Conservation (phyloP, 2,113 vertebrate genomes). For the Limanda limanda region DNA sequence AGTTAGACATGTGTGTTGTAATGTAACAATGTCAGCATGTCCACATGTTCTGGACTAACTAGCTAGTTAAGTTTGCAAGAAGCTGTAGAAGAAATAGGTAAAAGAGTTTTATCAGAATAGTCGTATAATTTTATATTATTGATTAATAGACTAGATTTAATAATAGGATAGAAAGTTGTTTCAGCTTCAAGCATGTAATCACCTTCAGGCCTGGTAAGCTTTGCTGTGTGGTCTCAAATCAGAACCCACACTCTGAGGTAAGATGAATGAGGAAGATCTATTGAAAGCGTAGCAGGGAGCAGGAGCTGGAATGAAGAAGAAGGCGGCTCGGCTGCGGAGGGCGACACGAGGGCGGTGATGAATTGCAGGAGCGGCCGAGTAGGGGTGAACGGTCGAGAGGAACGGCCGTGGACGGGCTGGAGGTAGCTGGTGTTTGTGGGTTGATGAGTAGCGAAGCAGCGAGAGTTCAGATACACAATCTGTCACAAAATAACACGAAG, state of each 20-base stretch:
- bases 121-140: too few relatives aligned
- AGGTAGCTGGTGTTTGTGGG: neutral
- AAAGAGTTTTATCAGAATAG: too few relatives aligned
- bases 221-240: neutral
- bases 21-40: too few relatives aligned
- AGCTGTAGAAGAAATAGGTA: too few relatives aligned
- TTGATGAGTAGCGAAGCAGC: neutral
- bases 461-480: neutral
- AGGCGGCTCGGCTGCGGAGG: neutral
- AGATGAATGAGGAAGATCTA: neutral
- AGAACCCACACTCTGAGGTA: neutral
- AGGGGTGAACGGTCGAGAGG: neutral
- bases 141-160: too few relatives aligned
- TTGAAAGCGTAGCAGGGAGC: neutral
- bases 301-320: neutral
- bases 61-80: too few relatives aligned
- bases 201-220: neutral
- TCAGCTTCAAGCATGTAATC: neutral
- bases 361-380: neutral
- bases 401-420: neutral
- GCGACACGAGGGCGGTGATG: neutral
- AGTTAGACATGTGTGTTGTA: too few relatives aligned
- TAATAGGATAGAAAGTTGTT: too few relatives aligned
- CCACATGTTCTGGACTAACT: too few relatives aligned
- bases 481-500: neutral